Conservation (phyloP, 2,888 invertebrate genomes). For the Dorcus parallelipipedus region DNA sequence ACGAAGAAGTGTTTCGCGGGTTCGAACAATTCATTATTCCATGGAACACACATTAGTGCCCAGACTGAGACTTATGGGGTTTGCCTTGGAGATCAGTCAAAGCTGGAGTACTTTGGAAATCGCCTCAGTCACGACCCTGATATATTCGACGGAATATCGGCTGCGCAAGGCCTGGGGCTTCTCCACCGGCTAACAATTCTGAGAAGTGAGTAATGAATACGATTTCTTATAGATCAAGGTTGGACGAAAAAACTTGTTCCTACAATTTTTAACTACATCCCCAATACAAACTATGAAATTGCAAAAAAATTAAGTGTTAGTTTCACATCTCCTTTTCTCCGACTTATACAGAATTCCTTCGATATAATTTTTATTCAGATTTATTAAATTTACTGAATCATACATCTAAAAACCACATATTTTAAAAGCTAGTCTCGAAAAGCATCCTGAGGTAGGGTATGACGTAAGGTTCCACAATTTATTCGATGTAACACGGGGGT, state of each 20-base stretch:
- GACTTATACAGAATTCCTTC: too few species aligned
- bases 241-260: not conserved
- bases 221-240: conserved; percentile 5
- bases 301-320: too few species aligned
- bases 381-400: too few species aligned
- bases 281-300: not conserved
- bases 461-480: too few species aligned
- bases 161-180: conserved; percentile 8
- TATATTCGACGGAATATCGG: conserved; percentile 21
- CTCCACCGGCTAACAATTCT: conserved; percentile 12
- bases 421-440: too few species aligned
- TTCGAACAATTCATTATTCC: not conserved
- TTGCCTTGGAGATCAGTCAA: conserved; percentile 18
- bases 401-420: too few species aligned
- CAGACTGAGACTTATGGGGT: conserved; percentile 9
- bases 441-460: too few species aligned
- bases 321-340: too few species aligned
- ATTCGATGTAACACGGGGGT: too few species aligned
- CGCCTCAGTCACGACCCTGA: conserved; percentile 20
- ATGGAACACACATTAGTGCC: conserved; percentile 9
- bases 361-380: too few species aligned
- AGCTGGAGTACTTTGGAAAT: conserved; percentile 14
- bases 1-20: too few species aligned
- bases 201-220: conserved; percentile 11
- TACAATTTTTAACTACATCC: not conserved